These are phyloP conservation scores for Chrysolina haemoptera DNA, from an alignment of 2,888 invertebrate genomes.

Conservation along the genomic window DNA sequence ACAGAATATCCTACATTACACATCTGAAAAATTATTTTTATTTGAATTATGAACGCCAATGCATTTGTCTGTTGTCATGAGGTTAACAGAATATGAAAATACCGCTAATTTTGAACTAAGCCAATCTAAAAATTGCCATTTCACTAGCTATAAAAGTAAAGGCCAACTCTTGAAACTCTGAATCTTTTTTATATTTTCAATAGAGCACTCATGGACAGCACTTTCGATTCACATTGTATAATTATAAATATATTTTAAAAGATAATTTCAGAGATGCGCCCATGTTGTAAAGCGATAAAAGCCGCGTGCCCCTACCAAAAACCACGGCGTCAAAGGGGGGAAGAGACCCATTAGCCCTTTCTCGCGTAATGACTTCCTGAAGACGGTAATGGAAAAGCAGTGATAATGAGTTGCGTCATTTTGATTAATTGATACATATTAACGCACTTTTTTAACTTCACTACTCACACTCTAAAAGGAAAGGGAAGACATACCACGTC, in stretches of 20 bases:
- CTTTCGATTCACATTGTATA: too few relatives aligned
- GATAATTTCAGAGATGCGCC: neutral
- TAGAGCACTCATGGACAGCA: too few relatives aligned
- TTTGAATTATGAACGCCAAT: too few relatives aligned
- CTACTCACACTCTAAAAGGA: neutral
- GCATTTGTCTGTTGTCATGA: too few relatives aligned
- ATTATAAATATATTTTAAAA: neutral
- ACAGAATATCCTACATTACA: too few relatives aligned
- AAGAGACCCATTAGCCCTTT: constrained; percentile 56
- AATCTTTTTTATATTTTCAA: too few relatives aligned
- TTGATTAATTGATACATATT: constrained; percentile 24
- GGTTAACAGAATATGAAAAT: too few relatives aligned
- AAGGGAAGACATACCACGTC: neutral
- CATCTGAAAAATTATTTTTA: too few relatives aligned
- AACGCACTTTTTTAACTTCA: constrained; percentile 13
- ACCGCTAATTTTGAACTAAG: too few relatives aligned
- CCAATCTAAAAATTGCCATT: too few relatives aligned
- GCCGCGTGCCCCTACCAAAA: neutral
- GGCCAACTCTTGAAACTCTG: too few relatives aligned
- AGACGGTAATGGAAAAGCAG: constrained; percentile 65
- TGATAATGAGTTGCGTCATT: constrained; percentile 62
- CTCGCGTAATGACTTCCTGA: constrained; percentile 66
- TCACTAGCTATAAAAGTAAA: too few relatives aligned
- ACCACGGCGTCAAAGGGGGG: neutral
- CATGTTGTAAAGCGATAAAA: neutral